A percentile compares a stretch with the other conserved stretches of the same genome.
Conservation (phyloP, 2,797 vertebrate genomes). For the Podarcis lilfordi region DNA sequence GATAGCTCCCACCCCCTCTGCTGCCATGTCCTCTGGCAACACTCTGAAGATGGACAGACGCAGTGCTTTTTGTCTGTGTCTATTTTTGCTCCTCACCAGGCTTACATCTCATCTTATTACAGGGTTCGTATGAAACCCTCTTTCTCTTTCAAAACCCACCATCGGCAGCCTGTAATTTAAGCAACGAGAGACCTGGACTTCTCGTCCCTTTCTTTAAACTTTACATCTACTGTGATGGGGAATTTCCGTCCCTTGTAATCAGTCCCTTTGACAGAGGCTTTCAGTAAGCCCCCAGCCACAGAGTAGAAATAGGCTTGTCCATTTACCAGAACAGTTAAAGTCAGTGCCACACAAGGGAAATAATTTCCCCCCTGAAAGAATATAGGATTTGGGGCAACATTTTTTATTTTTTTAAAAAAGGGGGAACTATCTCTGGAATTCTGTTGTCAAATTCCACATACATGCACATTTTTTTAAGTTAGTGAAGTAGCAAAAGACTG, state of each 20-base stretch:
- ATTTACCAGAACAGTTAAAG: neutral
- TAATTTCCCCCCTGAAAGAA: neutral
- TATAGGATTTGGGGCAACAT: neutral
- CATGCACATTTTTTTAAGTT: neutral
- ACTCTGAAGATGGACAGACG: neutral
- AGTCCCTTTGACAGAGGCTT: neutral
- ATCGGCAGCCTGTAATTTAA: conserved; percentile 9
- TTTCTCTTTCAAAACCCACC: neutral
- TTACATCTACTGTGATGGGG: neutral
- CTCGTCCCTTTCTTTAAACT: neutral
- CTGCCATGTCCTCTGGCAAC: too few species aligned
- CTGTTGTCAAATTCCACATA: neutral
- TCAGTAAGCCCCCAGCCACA: neutral
- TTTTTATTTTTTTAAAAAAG: too few species aligned
- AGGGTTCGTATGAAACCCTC: neutral
- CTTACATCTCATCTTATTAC: neutral
- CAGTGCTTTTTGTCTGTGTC: neutral
- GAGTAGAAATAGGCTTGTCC: neutral
- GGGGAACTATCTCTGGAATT: neutral
- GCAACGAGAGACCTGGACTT: neutral
- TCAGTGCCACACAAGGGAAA: neutral
- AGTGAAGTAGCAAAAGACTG: neutral
- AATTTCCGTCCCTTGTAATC: conserved; percentile 9
- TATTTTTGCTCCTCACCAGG: neutral
- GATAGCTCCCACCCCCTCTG: too few species aligned